phyloP scores from a whole-genome alignment of 2,888 invertebrate genomes.

The Meandrusa payeni region DNA sequence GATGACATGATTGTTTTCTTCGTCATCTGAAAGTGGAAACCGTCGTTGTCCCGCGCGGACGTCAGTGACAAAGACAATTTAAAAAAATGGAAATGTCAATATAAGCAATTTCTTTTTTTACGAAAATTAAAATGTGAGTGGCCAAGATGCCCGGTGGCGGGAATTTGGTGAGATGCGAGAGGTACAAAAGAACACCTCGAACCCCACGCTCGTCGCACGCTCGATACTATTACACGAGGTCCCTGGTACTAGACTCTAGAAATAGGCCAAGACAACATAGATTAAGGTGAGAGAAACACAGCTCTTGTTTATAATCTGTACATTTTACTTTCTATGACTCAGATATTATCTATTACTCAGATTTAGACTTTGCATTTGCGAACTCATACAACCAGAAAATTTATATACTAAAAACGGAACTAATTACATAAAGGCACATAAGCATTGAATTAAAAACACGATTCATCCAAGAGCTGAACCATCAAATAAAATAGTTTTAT shows the following conservation, averaged over 20 bases:
- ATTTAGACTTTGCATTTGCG: too few relatives aligned
- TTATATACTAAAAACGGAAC: too few relatives aligned
- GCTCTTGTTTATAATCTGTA: neutral
- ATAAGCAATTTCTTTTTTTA: constrained; percentile 19
- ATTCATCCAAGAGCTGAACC: too few relatives aligned
- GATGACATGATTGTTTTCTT: constrained; percentile 66
- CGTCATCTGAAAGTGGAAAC: constrained; percentile 54
- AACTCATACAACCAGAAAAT: too few relatives aligned
- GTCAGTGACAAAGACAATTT: constrained; percentile 37
- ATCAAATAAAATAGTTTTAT: too few relatives aligned
- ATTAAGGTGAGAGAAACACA: constrained; percentile 45
- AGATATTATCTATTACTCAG: too few relatives aligned
- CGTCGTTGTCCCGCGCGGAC: constrained; percentile 39
- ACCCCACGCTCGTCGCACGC: constrained; percentile 52
- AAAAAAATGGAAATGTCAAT: constrained; percentile 15
- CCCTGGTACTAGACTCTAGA: constrained; percentile 47
- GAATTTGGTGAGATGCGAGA: constrained; percentile 49
- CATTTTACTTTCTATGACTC: neutral
- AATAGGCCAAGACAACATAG: constrained; percentile 37
- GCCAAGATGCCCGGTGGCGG: constrained; percentile 56
- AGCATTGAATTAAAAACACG: too few relatives aligned
- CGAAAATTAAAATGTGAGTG: constrained; percentile 46
- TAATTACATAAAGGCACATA: too few relatives aligned
- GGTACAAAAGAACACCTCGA: constrained; percentile 56
- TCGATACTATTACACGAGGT: constrained; percentile 61